These are phyloP conservation scores for Drosophila dunni DNA, from an alignment of 1,140 invertebrate species.

Conservation along the genomic window DNA sequence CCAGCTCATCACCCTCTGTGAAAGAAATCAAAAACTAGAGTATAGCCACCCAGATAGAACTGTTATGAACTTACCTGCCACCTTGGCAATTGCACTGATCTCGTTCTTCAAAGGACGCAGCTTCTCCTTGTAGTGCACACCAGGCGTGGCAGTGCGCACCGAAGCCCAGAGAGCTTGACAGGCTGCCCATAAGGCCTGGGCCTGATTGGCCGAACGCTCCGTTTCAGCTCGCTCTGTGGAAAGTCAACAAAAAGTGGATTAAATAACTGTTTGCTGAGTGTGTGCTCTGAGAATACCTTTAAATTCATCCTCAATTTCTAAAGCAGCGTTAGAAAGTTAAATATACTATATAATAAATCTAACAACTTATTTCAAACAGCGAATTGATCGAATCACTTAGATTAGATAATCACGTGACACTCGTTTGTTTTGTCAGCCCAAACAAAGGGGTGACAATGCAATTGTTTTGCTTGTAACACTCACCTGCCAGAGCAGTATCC, in stretches of 20 bases:
- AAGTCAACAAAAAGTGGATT: not conserved
- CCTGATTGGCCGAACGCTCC: conserved; percentile 91
- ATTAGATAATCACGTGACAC: not conserved
- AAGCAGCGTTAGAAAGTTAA: conserved; percentile 55
- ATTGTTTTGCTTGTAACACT: conserved; percentile 59
- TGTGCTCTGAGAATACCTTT: conserved; percentile 67
- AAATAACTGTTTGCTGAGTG: not conserved
- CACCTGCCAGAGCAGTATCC: conserved; percentile 93
- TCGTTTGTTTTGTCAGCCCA: conserved; percentile 2
- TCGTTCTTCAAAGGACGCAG: conserved; percentile 91
- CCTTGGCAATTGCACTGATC: conserved; percentile 88
- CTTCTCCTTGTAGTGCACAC: conserved; percentile 86
- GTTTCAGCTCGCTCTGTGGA: conserved; percentile 89
- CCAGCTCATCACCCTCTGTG: conserved; percentile 88
- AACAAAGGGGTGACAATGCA: not conserved
- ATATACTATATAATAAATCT: conserved; percentile 11
- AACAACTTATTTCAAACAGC: not conserved
- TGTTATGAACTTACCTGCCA: conserved; percentile 86
- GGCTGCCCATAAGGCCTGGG: conserved; percentile 96
- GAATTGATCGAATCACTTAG: conserved; percentile 7
- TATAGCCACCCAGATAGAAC: fast-evolving
- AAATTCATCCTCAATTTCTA: conserved; percentile 83
- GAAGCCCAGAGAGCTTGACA: conserved; percentile 93
- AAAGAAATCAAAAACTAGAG: conserved; percentile 8
- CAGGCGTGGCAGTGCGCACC: conserved; percentile 88